A percentile compares a stretch with the other conserved stretches of the same genome.
Evolutionary conservation across 2,113 vertebrate species (phyloP).

Genomic region (Podarcis cretensis): DNA sequence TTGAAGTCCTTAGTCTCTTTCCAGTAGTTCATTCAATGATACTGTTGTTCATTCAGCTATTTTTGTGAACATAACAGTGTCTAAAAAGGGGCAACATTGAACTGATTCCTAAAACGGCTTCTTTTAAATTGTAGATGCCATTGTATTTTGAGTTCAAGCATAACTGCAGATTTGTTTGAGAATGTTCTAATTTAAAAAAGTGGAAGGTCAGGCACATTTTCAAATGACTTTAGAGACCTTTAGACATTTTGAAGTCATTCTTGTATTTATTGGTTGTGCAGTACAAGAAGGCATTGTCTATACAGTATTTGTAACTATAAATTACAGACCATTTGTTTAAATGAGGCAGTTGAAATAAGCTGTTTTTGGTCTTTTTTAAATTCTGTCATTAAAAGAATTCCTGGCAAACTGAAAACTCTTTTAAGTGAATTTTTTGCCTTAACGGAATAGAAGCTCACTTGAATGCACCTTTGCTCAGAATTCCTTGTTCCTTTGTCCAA

Average conservation of each 20-base stretch:
- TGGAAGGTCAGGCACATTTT: conserved; percentile 38
- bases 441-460: conserved; percentile 56
- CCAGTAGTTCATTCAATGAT: conserved; percentile 73
- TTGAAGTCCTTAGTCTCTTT: conserved; percentile 57
- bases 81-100: conserved; percentile 44
- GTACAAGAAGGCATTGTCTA: conserved; percentile 72
- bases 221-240: conserved; percentile 67
- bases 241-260: conserved; percentile 69
- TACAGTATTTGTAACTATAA: conserved; percentile 75
- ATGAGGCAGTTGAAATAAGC: conserved; percentile 69
- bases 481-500: conserved; percentile 33
- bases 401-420: conserved; percentile 75
- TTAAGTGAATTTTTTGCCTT: conserved; percentile 70
- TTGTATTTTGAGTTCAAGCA: conserved; percentile 62
- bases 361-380: conserved; percentile 78
- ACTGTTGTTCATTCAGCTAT: conserved; percentile 73
- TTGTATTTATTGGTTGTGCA: conserved; percentile 78
- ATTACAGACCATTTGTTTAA: conserved; percentile 73
- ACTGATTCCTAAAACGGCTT: conserved; percentile 57
- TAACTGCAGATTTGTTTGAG: conserved; percentile 50
- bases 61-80: conserved; percentile 67
- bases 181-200: conserved; percentile 48
- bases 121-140: conserved; percentile 59
- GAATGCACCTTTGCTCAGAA: conserved; percentile 50
- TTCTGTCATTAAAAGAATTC: conserved; percentile 81